Base-by-base conservation (phyloP, 2,888 invertebrate species). In the Apodemia hepburni region DNA sequence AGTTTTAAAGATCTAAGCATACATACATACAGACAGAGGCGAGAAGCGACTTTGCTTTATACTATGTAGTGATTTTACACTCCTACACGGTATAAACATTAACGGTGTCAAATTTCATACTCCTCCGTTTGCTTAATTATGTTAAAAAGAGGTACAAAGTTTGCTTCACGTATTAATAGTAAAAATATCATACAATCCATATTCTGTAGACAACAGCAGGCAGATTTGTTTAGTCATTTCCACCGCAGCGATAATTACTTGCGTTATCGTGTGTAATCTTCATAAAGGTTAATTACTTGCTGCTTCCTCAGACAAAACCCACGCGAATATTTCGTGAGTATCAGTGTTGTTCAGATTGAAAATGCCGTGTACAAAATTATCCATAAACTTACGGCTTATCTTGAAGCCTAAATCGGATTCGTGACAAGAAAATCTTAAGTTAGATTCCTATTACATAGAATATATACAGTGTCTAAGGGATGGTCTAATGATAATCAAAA, bases 161-260 rank as follows among this genome's bases (percentile, higher is more conserved):
- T n/a, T n/a, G n/a, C n/a, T n/a, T n/a, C n/a, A n/a, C n/a, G n/a
- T n/a, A n/a, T n/a, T n/a, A n/a, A n/a, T n/a, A n/a, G 7, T 8
- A 18, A 22, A 51, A 22, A 51, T 17, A 6, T 17, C 17, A 47
- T 11, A 51, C 22, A 51, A 51, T 51, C 51, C 51, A 11, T 51
- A 51, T 51, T 18, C 18, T 7, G 47, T 51, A 51, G 11, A 0
- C 22, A 22, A 18, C 18, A 51, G 51, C 7, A 51, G 22, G 51
- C 51, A 51, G 51, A 51, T 51, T 51, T 51, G 51, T 81, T 83
- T 81, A 84, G 78, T 78, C 82, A 84, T 84, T 77, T 65, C 58
- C 61, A 61, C 18, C 17, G 51, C 22, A 51, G 51, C 22, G 22
- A 51, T 51, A 51, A 51, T 51, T 51, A 51, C 51, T 18, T 51